Evolutionary conservation across 2,113 vertebrate genomes (phyloP), one percentile per base, ranked within the genome.

Genomic region (Bubalus kerabau): DNA sequence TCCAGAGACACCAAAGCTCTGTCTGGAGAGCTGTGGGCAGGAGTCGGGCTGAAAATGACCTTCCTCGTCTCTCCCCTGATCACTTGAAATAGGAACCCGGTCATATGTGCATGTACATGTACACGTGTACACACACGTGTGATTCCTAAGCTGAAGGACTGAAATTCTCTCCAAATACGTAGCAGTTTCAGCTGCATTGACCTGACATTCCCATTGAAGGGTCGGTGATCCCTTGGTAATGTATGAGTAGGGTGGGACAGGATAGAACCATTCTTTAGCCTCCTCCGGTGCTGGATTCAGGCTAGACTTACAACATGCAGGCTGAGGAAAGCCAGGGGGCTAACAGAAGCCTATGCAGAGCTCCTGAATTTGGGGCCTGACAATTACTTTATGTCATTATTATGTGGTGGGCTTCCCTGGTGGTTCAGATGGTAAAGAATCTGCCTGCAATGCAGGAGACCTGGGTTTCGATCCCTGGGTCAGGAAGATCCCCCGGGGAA

Each of bases 121-220:
- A 19, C 36, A 5, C 11, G 21, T 56, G 48, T 21, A 64, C 30
- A 56, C 76, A 92, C 43, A 16, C 3, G 4, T 91, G 56, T 97
- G 90, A 74, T 85, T 21, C 50, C 60, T 57, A 43, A 78, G 12
- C 56, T 28, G 36, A 95, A 93, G 43, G 78, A 96, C 40, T 48
- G 78, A 88, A 36, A 36, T 88, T 90, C 40, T 93, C 92, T 56
- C 56, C 87, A 91, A 71, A 83, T 80, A 90, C 7, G 3, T 59
- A 50, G 57, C 30, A 90, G 43, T 67, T 90, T 62, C 48, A 90
- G 16, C 74, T 54, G 7, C 28, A 17, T 23, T 50, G 60, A 24
- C 48, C 36, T 64, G 80, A 10, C n/a, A 17, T 91, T 88, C 32
- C 54, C 13, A 1, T 32, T 23, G 67, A 43, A 50, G 6, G 71